Base-by-base conservation (phyloP, 2,888 invertebrate genomes). In the Scaptomyza parva region DNA sequence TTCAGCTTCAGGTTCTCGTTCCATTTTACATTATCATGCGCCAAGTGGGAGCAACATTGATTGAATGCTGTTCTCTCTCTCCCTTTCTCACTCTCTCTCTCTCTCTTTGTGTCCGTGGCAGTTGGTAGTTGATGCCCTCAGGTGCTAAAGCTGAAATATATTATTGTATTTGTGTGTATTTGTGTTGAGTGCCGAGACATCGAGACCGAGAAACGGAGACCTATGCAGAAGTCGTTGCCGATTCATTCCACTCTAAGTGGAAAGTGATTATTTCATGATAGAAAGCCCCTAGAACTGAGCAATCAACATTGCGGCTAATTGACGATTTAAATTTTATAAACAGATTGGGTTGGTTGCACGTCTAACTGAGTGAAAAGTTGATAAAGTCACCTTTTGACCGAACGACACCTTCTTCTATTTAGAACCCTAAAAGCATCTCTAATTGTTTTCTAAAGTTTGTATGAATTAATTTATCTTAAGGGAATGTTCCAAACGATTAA, bases 11-110 rank as follows among this genome's bases (percentile, higher is more conserved):
- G 73, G 69, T 57, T 73, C 73, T 69, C 64, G 44, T 73, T 52
- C 58, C 54, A 61, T 64, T 62, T 62, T 39, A 50, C 63, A 68
- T 73, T 69, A 58, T 69, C 57, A 58, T 73, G 55, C 60, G 68
- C 48, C 59, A 68, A 73, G 68, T 64, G 67, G 68, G 45, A 53
- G 63, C 57, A 45, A 45, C 57, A 43, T 57, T 73, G 75, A 74
- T 74, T 74, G 74, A 74, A 62, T 74, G 75, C 65, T 70, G 30
- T 17, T 37, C 37, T 37, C 9, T 28, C 11, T 37, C 37, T 37
- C 9, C 11, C 11, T 28, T 11, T 2, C 11, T 28, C 28, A 11
- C 28, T 9, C 11, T 17, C 37, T 17, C 37, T 8, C 8, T 33
- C n/a, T 2, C 33, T 37, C 17, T 62, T 52, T 55, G 39, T 44